Evolutionary conservation across 2,888 invertebrate genomes (phyloP), one percentile per base, ranked within the genome.

Genomic region (Mesoligia furuncula): DNA sequence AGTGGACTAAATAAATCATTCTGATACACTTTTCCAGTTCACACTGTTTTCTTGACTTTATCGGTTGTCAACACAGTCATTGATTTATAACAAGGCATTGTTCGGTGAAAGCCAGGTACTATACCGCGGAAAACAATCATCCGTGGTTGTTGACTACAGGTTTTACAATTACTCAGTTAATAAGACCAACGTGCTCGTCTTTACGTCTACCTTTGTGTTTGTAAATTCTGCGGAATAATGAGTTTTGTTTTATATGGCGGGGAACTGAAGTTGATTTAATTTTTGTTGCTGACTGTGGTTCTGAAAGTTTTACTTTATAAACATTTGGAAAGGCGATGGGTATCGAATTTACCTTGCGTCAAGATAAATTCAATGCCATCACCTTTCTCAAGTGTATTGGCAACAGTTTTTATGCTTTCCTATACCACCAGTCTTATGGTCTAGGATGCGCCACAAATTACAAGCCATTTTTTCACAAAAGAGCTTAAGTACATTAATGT

Each of bases 51-150:
- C 79, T 83, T 87, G 82, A 75, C 84, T 88, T 87, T 89, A 91
- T 90, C 90, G 88, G 83, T 84, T 87, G 87, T 89, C 89, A 87
- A 88, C 85, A 86, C 57, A 73, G 79, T 83, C 79, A 85, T 77
- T 82, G 81, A 85, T 73, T 80, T 81, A 87, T 89, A 93, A 93
- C 92, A 93, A 89, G 86, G 91, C 92, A 93, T 93, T 94, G 93
- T 93, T 92, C 88, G 84, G 88, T 87, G 90, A 91, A 92, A 92
- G 87, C 85, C 85, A 89, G 88, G 86, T 89, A 87, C 79, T 87
- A 84, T 86, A 73, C 72, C 61, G 87, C 85, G 81, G 89, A 91
- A 91, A 92, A 93, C 93, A 93, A 92, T 92, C 88, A 79, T 73
- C 77, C 76, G 75, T 88, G 88, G 86, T 87, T 87, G 88, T 88